Base-by-base conservation (phyloP, 2,797 vertebrate species). In the Peromyscus nudipes region DNA sequence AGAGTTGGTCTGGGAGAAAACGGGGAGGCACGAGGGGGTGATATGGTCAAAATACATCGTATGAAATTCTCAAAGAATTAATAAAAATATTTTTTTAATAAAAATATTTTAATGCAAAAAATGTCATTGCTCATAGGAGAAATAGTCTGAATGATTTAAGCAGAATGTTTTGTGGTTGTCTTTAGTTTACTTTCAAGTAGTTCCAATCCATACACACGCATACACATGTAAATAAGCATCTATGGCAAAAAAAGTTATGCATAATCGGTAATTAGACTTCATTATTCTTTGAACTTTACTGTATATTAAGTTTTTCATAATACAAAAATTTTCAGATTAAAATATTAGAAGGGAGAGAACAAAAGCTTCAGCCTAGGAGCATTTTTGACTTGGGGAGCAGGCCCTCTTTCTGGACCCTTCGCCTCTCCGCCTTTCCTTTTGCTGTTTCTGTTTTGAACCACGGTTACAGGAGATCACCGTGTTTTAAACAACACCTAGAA, bases 401-500 rank as follows among this genome's bases (percentile, higher is more conserved):
- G 31, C 16, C 40, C 34, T 82, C 65, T 52, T 25, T 23, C 34
- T 11, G 34, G 65, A 77, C 37, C 6, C 0, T 25, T n/a, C 5
- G 37, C 37, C 27, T 11, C 23, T 37, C n/a, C 4, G 1, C 1
- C 23, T 21, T 19, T 27, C 55, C 49, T 95, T 88, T n/a, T 40
- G 14, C 8, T 21, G 83, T 40, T 27, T 16, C 6, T 40, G n/a
- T 69, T 92, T 19, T 29, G 31, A 89, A 46, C 29, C 43, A 64
- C 13, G 65, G 31, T n/a, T 16, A 21, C 8, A 11, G 10, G 57
- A 46, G 65, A 65, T 91, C n/a, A 17, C 27, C 86, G 16, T 91
- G 31, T 49, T 86, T 84, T 81, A 87, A 95, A 71, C 6, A 52
- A 37, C 55, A 91, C 31, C 49, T 29, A 17, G 67, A 37, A 97